phyloP scores from a whole-genome alignment of 2,888 invertebrate genomes.

The Acleris emargana region DNA sequence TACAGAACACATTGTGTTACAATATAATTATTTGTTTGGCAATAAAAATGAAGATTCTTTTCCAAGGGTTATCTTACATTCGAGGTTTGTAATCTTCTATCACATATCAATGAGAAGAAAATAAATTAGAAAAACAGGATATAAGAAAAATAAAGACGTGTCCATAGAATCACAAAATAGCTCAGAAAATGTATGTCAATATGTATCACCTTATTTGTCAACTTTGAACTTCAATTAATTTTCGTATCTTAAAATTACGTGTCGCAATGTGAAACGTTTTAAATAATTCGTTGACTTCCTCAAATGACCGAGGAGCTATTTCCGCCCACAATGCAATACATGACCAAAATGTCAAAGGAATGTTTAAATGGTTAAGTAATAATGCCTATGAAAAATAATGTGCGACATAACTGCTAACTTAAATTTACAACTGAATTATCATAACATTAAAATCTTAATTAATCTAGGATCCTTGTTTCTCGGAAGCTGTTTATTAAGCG shows the following conservation, averaged over 20 bases:
- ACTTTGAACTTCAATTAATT: conserved; percentile 78
- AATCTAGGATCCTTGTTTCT: conserved; percentile 76
- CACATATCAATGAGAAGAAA: conserved; percentile 71
- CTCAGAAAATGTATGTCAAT: conserved; percentile 75
- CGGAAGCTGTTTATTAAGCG: conserved; percentile 74
- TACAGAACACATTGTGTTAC: conserved; percentile 67
- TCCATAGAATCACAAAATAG: conserved; percentile 76
- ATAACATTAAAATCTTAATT: conserved; percentile 75
- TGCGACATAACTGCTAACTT: conserved; percentile 81
- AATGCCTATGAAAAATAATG: conserved; percentile 81
- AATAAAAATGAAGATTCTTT: conserved; percentile 71
- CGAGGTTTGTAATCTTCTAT: conserved; percentile 77
- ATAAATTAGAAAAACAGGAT: conserved; percentile 78
- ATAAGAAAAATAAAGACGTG: conserved; percentile 67
- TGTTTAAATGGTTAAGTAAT: conserved; percentile 83
- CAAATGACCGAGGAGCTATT: conserved; percentile 8
- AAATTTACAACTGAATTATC: conserved; percentile 82
- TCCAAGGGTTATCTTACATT: conserved; percentile 72
- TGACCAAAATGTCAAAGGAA: conserved; percentile 81
- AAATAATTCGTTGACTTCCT: conserved; percentile 23
- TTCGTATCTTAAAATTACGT: conserved; percentile 76
- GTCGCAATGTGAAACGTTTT: conserved; percentile 64
- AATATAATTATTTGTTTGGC: conserved; percentile 47
- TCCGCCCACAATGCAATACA: conserved; percentile 65
- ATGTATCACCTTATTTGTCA: conserved; percentile 79